Conservation (phyloP, 2,797 vertebrate species). For the Artibeus jamaicensis region DNA sequence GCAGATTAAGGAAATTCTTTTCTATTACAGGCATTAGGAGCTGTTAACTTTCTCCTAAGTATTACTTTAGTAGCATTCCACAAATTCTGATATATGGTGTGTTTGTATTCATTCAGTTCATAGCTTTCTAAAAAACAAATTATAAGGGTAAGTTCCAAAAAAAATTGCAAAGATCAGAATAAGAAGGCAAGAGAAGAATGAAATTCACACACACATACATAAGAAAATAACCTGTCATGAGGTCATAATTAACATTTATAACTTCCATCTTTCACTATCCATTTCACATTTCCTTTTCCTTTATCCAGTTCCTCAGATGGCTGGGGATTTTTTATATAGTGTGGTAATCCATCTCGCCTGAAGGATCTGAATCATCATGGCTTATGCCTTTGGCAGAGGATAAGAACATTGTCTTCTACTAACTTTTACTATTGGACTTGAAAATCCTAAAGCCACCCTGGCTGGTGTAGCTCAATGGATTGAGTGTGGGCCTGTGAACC, state of each 20-base stretch:
- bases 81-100: neutral
- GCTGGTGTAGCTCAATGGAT: too few relatives aligned
- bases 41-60: neutral
- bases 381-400: neutral
- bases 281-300: neutral
- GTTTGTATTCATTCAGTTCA: neutral
- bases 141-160: neutral
- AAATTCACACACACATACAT: too few relatives aligned
- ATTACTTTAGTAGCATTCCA: neutral
- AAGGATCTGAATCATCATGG: neutral
- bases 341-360: neutral
- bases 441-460: conserved; percentile 36
- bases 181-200: neutral
- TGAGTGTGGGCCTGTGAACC: too few relatives aligned
- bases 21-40: neutral
- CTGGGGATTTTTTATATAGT: neutral
- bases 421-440: neutral
- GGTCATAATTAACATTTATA: neutral
- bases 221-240: neutral
- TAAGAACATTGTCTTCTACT: neutral
- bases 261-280: neutral
- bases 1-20: neutral
- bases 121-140: neutral
- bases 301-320: neutral
- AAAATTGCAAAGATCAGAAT: neutral